Percentiles rank a stretch among this genome's conserved stretches.
These are phyloP conservation scores for Peromyscus nudipes DNA, from an alignment of 2,797 vertebrate species.

Conservation along the genomic window DNA sequence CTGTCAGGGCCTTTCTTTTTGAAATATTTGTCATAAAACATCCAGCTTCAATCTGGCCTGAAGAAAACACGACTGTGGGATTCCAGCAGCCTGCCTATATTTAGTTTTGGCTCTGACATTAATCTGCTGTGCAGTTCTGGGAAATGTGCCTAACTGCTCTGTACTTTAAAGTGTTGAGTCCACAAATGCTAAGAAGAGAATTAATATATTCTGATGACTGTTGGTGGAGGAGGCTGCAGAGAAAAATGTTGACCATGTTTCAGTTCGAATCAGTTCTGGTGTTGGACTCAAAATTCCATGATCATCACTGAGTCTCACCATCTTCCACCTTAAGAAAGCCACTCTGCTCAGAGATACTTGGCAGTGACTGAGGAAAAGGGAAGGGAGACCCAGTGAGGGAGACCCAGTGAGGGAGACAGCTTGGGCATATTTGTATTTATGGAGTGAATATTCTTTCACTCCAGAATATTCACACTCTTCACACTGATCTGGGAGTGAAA, in stretches of 20 bases:
- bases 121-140: conserved; percentile 47
- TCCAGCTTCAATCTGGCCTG: conserved; percentile 49
- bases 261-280: neutral
- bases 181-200: conserved; percentile 1
- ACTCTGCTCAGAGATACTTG: neutral
- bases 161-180: conserved; percentile 7
- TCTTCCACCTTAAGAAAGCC: conserved; percentile 25
- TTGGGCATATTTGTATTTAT: conserved; percentile 11
- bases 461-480: conserved; percentile 6
- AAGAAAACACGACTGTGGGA: conserved; percentile 55
- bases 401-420: neutral
- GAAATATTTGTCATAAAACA: conserved; percentile 70
- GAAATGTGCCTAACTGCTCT: conserved; percentile 42
- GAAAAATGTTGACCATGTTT: neutral
- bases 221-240: neutral
- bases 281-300: neutral
- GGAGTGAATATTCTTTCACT: conserved; percentile 34
- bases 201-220: neutral
- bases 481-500: neutral
- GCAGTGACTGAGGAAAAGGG: neutral
- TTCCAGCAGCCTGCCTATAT: neutral
- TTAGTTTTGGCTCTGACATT: conserved; percentile 52
- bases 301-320: neutral
- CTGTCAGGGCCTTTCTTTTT: conserved; percentile 61
- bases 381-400: no score